These are phyloP conservation scores for Blastobasis lacticolella DNA, from an alignment of 2,888 invertebrate genomes.

Conservation along the genomic window DNA sequence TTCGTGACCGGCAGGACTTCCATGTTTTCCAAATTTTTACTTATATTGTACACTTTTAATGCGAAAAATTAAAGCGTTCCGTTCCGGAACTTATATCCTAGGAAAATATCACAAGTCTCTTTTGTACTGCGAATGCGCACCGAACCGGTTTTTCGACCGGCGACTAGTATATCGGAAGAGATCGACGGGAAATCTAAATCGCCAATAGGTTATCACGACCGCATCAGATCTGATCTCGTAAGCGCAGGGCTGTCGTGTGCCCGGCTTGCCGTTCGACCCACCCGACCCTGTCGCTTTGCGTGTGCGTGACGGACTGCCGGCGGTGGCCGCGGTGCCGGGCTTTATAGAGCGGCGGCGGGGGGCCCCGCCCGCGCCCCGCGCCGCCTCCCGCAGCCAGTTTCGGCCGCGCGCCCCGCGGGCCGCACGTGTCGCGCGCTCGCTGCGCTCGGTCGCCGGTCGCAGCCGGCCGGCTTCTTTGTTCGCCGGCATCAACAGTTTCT, in stretches of 20 bases:
- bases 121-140: conserved; percentile 70
- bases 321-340: conserved; percentile 51
- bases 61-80: conserved; percentile 59
- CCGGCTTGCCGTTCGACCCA: conserved; percentile 60
- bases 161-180: conserved; percentile 61
- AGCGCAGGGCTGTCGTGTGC: conserved; percentile 68
- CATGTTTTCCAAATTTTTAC: conserved; percentile 78
- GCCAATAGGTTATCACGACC: conserved; percentile 58
- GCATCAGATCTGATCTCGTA: conserved; percentile 73
- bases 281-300: conserved; percentile 67
- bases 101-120: conserved; percentile 74
- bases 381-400: conserved; percentile 58
- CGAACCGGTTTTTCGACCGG: conserved; percentile 55
- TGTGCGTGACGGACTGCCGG: conserved; percentile 70
- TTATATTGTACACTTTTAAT: conserved; percentile 73
- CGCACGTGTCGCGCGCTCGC: conserved; percentile 50
- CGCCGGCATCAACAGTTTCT: conserved; percentile 9
- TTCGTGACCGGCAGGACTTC: conserved; percentile 86
- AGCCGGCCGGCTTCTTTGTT: conserved; percentile 71
- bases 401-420: conserved; percentile 33
- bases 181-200: conserved; percentile 60
- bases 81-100: conserved; percentile 59
- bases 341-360: conserved; percentile 67
- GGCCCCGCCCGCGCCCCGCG: conserved; percentile 49
- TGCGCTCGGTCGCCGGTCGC: conserved; percentile 32